These are phyloP conservation scores for Idaea dimidiata DNA, from an alignment of 2,888 invertebrate genomes.

Conservation along the genomic window DNA sequence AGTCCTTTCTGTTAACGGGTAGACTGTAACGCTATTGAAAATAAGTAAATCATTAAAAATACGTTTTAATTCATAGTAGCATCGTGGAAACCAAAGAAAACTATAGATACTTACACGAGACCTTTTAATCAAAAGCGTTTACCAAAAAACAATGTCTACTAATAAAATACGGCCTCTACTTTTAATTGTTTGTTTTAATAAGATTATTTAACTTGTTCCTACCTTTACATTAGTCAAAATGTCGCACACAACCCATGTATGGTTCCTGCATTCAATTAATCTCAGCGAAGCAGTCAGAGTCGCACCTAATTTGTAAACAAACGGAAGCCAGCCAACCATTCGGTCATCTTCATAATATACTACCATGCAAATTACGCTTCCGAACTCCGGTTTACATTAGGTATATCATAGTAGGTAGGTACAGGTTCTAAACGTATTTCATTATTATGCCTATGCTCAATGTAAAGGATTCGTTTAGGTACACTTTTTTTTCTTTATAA, in stretches of 20 bases:
- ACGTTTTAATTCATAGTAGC: too few species aligned
- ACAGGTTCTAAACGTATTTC: background rate
- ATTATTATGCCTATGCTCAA: background rate
- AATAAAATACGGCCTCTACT: too few species aligned
- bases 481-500: too few species aligned
- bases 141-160: too few species aligned
- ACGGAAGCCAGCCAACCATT: constrained; percentile 48
- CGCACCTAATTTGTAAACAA: constrained; percentile 57
- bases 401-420: constrained; percentile 11
- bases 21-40: too few species aligned
- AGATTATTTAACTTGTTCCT: background rate
- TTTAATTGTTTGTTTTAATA: background rate
- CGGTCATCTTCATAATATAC: constrained; percentile 59
- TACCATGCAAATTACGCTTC: constrained; percentile 58
- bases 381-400: constrained; percentile 35
- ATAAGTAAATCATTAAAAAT: too few species aligned
- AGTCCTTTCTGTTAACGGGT: too few species aligned
- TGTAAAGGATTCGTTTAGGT: too few species aligned
- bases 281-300: constrained; percentile 36
- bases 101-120: too few species aligned
- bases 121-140: too few species aligned
- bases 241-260: constrained; percentile 12
- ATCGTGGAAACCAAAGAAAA: too few species aligned
- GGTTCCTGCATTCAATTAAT: constrained; percentile 29
- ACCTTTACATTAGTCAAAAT: constrained; percentile 10